Conservation (phyloP, 1,140 invertebrate species). For the Brachystomella parvula region DNA sequence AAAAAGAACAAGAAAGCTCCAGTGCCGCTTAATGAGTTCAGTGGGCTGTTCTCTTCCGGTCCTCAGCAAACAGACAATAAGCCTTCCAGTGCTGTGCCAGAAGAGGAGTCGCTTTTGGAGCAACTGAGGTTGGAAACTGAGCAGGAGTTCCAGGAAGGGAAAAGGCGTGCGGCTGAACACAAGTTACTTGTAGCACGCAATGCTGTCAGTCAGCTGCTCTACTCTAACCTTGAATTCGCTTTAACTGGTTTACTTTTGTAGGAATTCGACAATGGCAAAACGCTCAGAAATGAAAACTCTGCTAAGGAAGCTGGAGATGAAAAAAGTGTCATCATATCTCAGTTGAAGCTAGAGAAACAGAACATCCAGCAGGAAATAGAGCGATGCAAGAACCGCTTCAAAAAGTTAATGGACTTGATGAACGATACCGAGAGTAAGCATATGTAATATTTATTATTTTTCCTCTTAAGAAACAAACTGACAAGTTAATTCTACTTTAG, state of each 20-base stretch:
- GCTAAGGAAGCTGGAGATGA: not conserved
- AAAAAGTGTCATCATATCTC: constrained; percentile 18
- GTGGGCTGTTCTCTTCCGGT: not conserved
- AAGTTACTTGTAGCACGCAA: constrained; percentile 19
- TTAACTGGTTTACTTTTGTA: not conserved
- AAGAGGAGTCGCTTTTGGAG: constrained; percentile 20
- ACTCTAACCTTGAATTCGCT: not conserved
- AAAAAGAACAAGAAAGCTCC: not conserved
- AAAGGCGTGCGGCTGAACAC: constrained; percentile 17
- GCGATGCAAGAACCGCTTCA: constrained; percentile 20
- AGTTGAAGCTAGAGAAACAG: constrained; percentile 17
- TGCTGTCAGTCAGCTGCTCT: constrained; percentile 2
- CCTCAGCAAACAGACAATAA: constrained; percentile 1
- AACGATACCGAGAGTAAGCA: constrained; percentile 20
- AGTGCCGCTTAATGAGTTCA: not conserved
- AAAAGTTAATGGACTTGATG: constrained; percentile 18
- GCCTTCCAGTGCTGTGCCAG: not conserved
- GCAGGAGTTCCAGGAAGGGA: constrained; percentile 25
- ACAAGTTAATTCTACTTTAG: constrained; percentile 44
- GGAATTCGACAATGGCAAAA: not conserved
- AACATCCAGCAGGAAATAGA: constrained; percentile 18
- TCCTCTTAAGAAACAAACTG: not conserved
- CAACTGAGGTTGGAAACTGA: constrained; percentile 24
- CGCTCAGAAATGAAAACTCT: constrained; percentile 16
- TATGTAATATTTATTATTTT: not conserved